phyloP scores from a whole-genome alignment of 1,140 invertebrate genomes.

The Drosophila subpulchrella region DNA sequence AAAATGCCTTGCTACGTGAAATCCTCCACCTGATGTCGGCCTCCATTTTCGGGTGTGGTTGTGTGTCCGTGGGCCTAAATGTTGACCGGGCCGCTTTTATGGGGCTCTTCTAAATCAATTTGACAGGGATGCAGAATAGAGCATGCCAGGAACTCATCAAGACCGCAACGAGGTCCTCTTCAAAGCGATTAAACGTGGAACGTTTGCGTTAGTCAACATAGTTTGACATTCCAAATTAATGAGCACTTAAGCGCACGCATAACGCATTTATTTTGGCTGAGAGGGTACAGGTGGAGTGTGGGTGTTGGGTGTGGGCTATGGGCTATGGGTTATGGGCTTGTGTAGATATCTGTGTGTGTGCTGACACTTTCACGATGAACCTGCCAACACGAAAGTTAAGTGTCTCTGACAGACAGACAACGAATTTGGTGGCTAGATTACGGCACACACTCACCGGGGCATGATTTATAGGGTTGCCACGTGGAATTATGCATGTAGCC shows the following conservation, averaged over 20 bases:
- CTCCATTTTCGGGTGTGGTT: constrained; percentile 22
- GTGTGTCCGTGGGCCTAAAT: constrained; percentile 17
- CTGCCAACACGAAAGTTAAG: constrained; percentile 54
- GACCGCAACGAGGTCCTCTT: constrained; percentile 44
- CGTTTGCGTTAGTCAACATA: constrained; percentile 60
- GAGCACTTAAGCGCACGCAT: constrained; percentile 80
- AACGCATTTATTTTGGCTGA: constrained; percentile 72
- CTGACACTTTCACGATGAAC: constrained; percentile 48
- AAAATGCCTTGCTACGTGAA: constrained; percentile 57
- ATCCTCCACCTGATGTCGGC: constrained; percentile 29
- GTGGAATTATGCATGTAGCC: constrained; percentile 46
- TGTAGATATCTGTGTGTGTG: constrained; percentile 15
- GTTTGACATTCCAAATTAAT: constrained; percentile 78
- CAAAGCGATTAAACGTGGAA: constrained; percentile 60
- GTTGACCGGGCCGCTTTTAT: constrained; percentile 47
- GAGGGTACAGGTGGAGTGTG: constrained; percentile 1
- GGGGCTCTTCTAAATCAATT: constrained; percentile 53
- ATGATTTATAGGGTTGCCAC: constrained; percentile 53
- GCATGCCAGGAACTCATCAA: constrained; percentile 32
- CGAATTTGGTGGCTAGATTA: constrained; percentile 37
- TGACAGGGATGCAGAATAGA: constrained; percentile 39
- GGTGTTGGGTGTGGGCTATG: too few species aligned
- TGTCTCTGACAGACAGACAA: constrained; percentile 54
- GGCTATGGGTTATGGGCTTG: neutral
- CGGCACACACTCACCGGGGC: constrained; percentile 16